Conservation (phyloP, 64 coral and sea anemone genomes). For the Anthopleura sola region DNA sequence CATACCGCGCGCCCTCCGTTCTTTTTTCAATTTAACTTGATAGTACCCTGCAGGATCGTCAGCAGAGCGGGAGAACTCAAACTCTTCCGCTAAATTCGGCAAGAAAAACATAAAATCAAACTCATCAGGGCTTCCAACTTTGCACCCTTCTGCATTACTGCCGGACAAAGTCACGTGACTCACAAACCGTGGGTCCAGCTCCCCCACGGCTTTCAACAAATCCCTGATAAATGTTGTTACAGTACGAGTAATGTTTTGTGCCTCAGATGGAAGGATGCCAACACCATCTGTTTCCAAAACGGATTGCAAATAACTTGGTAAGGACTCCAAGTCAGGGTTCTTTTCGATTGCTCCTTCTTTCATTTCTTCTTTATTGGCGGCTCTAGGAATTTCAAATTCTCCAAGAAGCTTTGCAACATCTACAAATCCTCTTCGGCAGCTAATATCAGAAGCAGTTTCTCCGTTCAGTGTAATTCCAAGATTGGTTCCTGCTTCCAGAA, state of each 20-base stretch:
- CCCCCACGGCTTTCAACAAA: conserved; percentile 26
- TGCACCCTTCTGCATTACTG: conserved; percentile 38
- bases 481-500: conserved; percentile 36
- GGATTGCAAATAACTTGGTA: conserved; percentile 25
- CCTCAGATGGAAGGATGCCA: conserved; percentile 16
- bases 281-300: conserved; percentile 35
- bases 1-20: background rate
- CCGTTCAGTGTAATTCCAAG: conserved; percentile 11
- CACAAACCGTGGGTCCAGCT: conserved; percentile 23
- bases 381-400: too few relatives aligned
- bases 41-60: conserved; percentile 23
- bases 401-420: conserved; percentile 10
- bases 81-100: conserved; percentile 34
- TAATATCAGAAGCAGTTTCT: conserved; percentile 13
- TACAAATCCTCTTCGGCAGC: conserved; percentile 25
- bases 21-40: conserved; percentile 24
- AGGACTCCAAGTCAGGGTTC: too few relatives aligned
- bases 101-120: conserved; percentile 47
- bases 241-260: conserved; percentile 4
- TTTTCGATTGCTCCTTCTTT: background rate
- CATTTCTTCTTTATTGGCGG: background rate
- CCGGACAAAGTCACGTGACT: conserved; percentile 27
- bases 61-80: background rate
- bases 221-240: conserved; percentile 31
- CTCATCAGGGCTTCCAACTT: conserved; percentile 37